A percentile compares a stretch with the other conserved stretches of the same genome.
These are phyloP conservation scores for Platorchestia sp. DNA, from an alignment of 1,140 invertebrate genomes.

Conservation along the genomic window DNA sequence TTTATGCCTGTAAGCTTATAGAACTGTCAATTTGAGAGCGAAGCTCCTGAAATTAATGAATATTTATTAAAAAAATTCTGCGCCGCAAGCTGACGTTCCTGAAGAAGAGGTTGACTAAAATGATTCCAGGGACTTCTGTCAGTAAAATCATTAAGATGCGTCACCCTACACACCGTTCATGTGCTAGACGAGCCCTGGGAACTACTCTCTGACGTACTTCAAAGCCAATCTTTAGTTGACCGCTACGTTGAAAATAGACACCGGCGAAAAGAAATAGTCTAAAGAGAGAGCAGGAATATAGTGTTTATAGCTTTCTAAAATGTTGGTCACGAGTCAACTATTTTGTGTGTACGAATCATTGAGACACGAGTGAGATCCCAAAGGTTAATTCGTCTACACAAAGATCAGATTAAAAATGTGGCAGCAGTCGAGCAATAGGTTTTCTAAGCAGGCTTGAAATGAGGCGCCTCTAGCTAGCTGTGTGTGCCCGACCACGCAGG, in stretches of 20 bases:
- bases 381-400: not conserved
- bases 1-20: not conserved
- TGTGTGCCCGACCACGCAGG: slow-evolving; percentile 54
- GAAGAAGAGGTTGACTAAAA: not conserved
- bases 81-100: not conserved
- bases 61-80: not conserved
- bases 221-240: not conserved
- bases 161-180: not conserved
- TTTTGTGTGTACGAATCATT: not conserved
- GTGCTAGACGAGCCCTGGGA: not conserved
- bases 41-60: not conserved
- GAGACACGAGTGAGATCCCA: not conserved
- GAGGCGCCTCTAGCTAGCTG: not conserved
- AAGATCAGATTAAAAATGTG: not conserved
- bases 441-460: not conserved
- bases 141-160: not conserved
- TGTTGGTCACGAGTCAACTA: not conserved
- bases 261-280: not conserved
- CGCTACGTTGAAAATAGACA: not conserved
- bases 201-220: not conserved
- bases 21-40: no score
- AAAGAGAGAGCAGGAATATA: not conserved
- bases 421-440: not conserved
- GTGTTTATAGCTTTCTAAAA: not conserved
- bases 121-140: not conserved